Percentiles rank a stretch among this genome's conserved stretches.
These are phyloP conservation scores for Botia almorhae DNA, from an alignment of 2,797 vertebrate species.

Conservation along the genomic window DNA sequence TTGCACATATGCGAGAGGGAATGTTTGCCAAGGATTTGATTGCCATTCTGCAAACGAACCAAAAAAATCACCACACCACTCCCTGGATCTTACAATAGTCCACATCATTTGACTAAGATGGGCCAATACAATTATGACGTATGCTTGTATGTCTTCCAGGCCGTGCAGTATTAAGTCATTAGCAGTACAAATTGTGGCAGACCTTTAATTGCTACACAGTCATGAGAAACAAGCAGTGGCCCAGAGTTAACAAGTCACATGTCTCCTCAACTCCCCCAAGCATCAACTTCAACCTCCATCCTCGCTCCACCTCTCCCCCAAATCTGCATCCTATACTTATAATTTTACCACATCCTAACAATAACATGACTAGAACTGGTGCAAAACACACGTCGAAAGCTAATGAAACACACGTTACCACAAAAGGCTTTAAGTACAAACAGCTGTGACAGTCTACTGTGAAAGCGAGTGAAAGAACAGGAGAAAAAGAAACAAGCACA, in stretches of 20 bases:
- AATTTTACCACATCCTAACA: conserved; percentile 99
- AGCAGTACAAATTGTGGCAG: conserved; percentile 85
- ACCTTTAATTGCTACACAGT: conserved; percentile 78
- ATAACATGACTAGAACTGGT: conserved; percentile 97
- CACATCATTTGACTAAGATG: conserved; percentile 69
- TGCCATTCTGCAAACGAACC: conserved; percentile 70
- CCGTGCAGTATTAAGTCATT: conserved; percentile 82
- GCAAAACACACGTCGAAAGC: conserved; percentile 95
- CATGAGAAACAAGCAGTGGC: conserved; percentile 82
- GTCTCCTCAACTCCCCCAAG: conserved; percentile 64
- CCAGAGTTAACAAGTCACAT: conserved; percentile 90
- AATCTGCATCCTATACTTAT: conserved; percentile 90
- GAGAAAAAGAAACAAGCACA: conserved; percentile 34
- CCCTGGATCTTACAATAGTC: conserved; percentile 64
- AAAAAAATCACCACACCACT: conserved; percentile 69
- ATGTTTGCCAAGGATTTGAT: conserved; percentile 60
- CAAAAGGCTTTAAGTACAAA: conserved; percentile 97
- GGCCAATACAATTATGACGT: conserved; percentile 63
- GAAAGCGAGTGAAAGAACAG: conserved; percentile 41
- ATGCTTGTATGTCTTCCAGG: conserved; percentile 71
- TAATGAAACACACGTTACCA: conserved; percentile 97
- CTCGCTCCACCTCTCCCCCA: conserved; percentile 57
- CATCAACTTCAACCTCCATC: conserved; percentile 82
- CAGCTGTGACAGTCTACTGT: conserved; percentile 92
- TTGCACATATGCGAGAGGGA: conserved; percentile 4